phyloP scores from a whole-genome alignment of 2,888 invertebrate species.

The Acronicta alni region DNA sequence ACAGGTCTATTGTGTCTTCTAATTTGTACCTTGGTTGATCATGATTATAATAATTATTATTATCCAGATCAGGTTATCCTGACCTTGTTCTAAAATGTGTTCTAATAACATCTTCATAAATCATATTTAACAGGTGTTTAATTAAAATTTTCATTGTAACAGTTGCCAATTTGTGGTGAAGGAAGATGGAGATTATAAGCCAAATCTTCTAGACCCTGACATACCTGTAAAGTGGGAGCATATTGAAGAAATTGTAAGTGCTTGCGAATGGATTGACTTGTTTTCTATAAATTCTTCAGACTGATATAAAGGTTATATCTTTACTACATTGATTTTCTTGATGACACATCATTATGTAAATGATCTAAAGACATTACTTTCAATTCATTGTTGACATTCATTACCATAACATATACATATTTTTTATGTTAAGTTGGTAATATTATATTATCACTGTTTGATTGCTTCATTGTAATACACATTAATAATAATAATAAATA shows the following conservation, averaged over 20 bases:
- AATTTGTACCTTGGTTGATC: too few relatives aligned
- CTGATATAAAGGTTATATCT: not conserved
- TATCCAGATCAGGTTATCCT: not conserved
- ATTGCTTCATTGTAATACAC: too few relatives aligned
- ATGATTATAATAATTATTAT: too few relatives aligned
- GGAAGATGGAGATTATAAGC: slow-evolving; percentile 93
- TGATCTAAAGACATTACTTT: not conserved
- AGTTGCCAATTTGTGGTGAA: slow-evolving; percentile 99
- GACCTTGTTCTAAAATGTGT: not conserved
- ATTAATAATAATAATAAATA: too few relatives aligned
- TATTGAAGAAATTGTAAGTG: slow-evolving; percentile 97
- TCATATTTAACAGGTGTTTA: not conserved
- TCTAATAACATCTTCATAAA: not conserved
- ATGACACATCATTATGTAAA: not conserved
- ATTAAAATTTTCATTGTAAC: slow-evolving; percentile 49
- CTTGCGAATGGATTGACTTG: slow-evolving; percentile 13
- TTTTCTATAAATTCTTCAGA: not conserved
- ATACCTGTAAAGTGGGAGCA: slow-evolving; percentile 96
- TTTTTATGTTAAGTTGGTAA: too few relatives aligned
- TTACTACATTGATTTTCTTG: not conserved
- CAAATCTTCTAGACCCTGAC: slow-evolving; percentile 95
- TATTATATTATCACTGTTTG: too few relatives aligned
- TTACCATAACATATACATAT: too few relatives aligned
- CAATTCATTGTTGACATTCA: not conserved
- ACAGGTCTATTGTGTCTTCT: too few relatives aligned